Conservation (phyloP, 1,140 invertebrate species). For the Nomia melanderi region DNA sequence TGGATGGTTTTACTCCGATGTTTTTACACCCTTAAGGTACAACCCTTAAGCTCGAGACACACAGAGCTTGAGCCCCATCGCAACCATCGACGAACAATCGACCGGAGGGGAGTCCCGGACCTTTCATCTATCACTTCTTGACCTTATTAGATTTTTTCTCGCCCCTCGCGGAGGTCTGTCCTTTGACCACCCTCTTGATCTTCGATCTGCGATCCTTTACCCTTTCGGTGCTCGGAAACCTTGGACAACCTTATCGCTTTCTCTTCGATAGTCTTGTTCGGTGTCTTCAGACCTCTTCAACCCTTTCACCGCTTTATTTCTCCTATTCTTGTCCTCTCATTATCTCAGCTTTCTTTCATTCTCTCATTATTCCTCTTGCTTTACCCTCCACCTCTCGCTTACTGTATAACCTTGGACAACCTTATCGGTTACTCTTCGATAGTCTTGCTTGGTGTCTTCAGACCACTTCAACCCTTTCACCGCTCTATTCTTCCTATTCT, state of each 20-base stretch:
- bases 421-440: neutral
- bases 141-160: conserved; percentile 8
- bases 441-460: neutral
- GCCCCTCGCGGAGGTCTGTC: neutral
- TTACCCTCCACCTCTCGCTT: no score
- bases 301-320: no score
- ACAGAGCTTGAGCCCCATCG: neutral
- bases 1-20: neutral
- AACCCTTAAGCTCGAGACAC: neutral
- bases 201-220: neutral
- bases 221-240: neutral
- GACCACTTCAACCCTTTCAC: neutral
- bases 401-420: neutral
- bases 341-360: neutral
- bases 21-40: no score
- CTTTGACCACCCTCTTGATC: neutral
- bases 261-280: neutral
- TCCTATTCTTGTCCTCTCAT: no score
- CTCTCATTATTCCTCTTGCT: no score
- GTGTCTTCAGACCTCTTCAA: no score
- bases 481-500: no score
- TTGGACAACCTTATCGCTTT: neutral
- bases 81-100: neutral
- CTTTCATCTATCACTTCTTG: neutral
- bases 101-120: neutral